Evolutionary conservation across 2,888 invertebrate genomes (phyloP).

Genomic region (Cephus pulcher): DNA sequence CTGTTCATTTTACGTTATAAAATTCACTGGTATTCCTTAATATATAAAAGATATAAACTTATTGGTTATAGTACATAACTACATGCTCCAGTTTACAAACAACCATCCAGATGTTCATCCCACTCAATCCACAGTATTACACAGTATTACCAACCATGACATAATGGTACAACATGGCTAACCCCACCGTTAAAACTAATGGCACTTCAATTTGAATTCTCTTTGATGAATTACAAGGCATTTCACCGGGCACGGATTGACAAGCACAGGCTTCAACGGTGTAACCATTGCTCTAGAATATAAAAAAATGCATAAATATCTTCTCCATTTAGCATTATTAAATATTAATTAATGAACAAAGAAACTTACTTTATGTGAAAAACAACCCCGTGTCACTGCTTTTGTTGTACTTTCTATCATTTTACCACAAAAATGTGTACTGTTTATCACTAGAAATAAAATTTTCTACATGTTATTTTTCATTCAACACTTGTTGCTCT

Average conservation of each 20-base stretch:
- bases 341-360: neutral
- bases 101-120: neutral
- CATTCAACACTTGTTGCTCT: neutral
- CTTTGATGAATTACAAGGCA: slow-evolving; percentile 53
- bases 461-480: neutral
- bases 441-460: slow-evolving; percentile 45
- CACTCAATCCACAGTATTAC: neutral
- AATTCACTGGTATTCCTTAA: neutral
- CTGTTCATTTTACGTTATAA: slow-evolving; percentile 45
- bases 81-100: neutral
- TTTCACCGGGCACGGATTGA: slow-evolving; percentile 29
- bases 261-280: slow-evolving; percentile 52
- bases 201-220: slow-evolving; percentile 12
- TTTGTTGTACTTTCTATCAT: slow-evolving; percentile 44
- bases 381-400: slow-evolving; percentile 48
- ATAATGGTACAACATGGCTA: neutral
- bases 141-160: neutral
- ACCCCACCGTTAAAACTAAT: neutral
- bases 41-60: neutral
- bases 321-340: neutral
- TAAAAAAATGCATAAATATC: slow-evolving; percentile 4
- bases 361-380: neutral
- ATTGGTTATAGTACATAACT: neutral
- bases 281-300: slow-evolving; percentile 45
- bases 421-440: slow-evolving; percentile 56